phyloP scores from a whole-genome alignment of 37 sponge, comb jelly and placozoan species.

The Bolinopsis microptera region DNA sequence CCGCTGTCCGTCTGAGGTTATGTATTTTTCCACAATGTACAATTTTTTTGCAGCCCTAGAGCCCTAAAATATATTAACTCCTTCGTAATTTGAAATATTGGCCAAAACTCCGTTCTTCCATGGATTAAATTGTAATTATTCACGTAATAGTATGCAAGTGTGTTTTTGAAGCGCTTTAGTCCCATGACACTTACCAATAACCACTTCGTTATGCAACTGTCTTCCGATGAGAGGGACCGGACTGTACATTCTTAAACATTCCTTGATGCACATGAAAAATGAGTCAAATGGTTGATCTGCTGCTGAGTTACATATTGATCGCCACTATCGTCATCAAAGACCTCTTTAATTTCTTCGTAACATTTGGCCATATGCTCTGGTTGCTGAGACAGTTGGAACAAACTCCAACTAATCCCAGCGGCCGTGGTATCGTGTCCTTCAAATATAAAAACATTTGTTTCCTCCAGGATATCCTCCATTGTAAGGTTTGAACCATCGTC shows the following conservation, averaged over 20 bases:
- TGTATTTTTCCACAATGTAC: no score
- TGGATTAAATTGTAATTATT: no score
- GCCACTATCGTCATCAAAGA: background rate
- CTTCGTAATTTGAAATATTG: no score
- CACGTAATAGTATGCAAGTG: no score
- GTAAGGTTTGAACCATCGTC: background rate
- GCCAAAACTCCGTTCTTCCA: no score
- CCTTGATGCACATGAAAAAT: conserved; percentile 18
- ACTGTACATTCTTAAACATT: background rate
- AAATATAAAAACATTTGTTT: background rate
- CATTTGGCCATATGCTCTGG: background rate
- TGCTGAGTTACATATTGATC: background rate
- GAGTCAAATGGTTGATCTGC: background rate
- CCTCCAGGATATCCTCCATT: conserved; percentile 13
- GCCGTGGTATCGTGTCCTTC: background rate
- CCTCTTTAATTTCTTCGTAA: background rate
- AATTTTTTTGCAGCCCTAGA: no score
- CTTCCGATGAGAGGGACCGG: background rate
- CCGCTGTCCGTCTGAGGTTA: background rate
- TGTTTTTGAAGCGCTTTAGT: no score
- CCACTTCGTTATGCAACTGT: background rate
- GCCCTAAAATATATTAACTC: no score
- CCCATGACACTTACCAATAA: background rate
- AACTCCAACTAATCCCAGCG: background rate
- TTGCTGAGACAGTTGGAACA: background rate